Conservation (phyloP, 2,888 invertebrate genomes). For the Teleogryllus oceanicus region DNA sequence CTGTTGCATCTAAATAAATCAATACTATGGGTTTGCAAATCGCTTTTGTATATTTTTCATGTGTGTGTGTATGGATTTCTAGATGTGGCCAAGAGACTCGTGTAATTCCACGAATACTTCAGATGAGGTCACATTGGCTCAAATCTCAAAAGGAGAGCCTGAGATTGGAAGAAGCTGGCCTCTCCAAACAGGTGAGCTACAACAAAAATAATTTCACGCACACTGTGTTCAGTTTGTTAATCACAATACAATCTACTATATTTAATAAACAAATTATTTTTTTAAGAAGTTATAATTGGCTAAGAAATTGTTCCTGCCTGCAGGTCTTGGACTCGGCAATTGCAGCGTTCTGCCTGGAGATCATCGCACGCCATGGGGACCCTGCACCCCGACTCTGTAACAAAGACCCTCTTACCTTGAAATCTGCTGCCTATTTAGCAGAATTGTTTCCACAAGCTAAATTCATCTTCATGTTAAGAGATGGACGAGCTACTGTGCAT, state of each 20-base stretch:
- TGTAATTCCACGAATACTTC: slow-evolving; percentile 93
- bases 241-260: too few species aligned
- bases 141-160: slow-evolving; percentile 89
- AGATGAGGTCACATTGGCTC: slow-evolving; percentile 93
- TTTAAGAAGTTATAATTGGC: too few species aligned
- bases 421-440: slow-evolving; percentile 91
- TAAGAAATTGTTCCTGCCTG: too few species aligned
- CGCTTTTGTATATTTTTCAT: not conserved
- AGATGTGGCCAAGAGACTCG: slow-evolving; percentile 95
- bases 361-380: slow-evolving; percentile 93
- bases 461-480: slow-evolving; percentile 96
- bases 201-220: not conserved
- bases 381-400: slow-evolving; percentile 94
- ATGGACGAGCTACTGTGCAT: slow-evolving; percentile 97
- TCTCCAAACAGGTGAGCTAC: slow-evolving; percentile 69
- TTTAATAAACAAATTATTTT: not conserved
- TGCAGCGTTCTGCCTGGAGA: slow-evolving; percentile 93
- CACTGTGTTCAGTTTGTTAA: too few species aligned
- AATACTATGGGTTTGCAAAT: too few species aligned
- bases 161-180: slow-evolving; percentile 89
- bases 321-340: slow-evolving; percentile 90
- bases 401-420: slow-evolving; percentile 97
- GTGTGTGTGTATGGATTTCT: slow-evolving; percentile 41
- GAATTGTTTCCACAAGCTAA: slow-evolving; percentile 96
- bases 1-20: too few species aligned